phyloP scores from a whole-genome alignment of 2,888 invertebrate genomes.

The Mimumesa dahlbomi region DNA sequence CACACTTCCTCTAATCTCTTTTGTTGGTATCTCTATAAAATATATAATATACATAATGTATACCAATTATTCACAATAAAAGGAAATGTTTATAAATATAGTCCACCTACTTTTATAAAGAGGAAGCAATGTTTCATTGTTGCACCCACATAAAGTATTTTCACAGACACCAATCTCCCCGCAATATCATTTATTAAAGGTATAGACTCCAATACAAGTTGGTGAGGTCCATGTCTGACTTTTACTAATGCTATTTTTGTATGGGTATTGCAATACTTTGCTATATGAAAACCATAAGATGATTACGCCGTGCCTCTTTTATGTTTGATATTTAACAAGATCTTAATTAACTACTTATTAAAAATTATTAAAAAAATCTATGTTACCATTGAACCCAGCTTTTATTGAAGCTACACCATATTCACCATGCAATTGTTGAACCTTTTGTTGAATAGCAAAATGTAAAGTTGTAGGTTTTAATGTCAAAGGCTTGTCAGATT shows the following conservation, averaged over 20 bases:
- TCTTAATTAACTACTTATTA: neutral
- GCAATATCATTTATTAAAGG: constrained; percentile 87
- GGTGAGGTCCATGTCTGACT: constrained; percentile 88
- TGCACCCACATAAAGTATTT: constrained; percentile 88
- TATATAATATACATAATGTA: neutral
- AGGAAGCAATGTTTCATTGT: constrained; percentile 90
- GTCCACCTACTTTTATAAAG: constrained; percentile 82
- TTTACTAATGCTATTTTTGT: constrained; percentile 89
- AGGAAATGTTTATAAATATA: neutral
- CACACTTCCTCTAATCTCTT: constrained; percentile 85
- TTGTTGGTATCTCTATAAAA: constrained; percentile 86
- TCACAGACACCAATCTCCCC: constrained; percentile 83
- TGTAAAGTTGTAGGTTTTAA: constrained; percentile 83
- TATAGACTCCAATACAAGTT: constrained; percentile 85
- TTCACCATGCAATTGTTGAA: constrained; percentile 88
- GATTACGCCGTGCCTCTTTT: constrained; percentile 1
- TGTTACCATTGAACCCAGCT: constrained; percentile 83
- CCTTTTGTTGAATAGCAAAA: constrained; percentile 83
- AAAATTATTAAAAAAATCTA: neutral
- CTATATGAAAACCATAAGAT: constrained; percentile 72
- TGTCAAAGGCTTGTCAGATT: constrained; percentile 81
- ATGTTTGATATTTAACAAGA: neutral
- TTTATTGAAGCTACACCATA: constrained; percentile 87
- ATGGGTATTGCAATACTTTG: constrained; percentile 89
- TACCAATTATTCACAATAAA: too few species aligned